Base-by-base conservation (phyloP, 2,113 vertebrate genomes). In the Sarotherodon lohbergeri region DNA sequence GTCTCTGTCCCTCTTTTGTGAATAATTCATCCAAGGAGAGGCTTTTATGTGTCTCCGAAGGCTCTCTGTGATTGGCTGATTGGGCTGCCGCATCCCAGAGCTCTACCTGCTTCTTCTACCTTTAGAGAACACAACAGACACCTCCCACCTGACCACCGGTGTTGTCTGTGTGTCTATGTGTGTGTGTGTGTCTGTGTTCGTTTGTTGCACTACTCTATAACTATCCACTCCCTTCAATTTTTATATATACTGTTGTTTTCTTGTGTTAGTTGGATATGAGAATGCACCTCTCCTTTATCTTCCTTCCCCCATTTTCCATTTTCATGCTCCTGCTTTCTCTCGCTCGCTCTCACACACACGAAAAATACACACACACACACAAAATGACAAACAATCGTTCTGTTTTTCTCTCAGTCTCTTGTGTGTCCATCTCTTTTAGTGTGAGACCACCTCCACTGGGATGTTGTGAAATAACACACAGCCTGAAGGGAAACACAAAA, bases 381-480 rank as follows among this genome's bases (percentile, higher is more conserved):
- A 39, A 7, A 59, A n/a, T n/a, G 32, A 10, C 55, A 56, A 24
- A 12, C 55, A 84, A 43, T 54, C 29, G 59, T 80, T 85, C 88
- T 82, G 52, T 80, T 43, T 90, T 89, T 91, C 84, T 88, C 87
- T 88, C n/a, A 93, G 89, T 92, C 84, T 92, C 81, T 80, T 76
- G 92, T 89, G 87, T 91, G 92, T 94, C 88, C 94, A 41, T 92
- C 85, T 93, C 92, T 92, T 34, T 93, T 94, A 95, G 90, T 66
- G 80, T 88, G 93, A 94, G 84, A 95, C 90, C 95, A 94, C 97
- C 96, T 98, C 98, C 97, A 98, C 96, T 95, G 98, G 98, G 95
- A 97, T 97, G 97, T 97, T 98, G 97, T 98, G 97, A 98, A 98
- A 99, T 96, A 98, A 98, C 96, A 98, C 98, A 98, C 98, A 98